Evolutionary conservation across 2,797 vertebrate species (phyloP).

Genomic region (Hyperoplus immaculatus): DNA sequence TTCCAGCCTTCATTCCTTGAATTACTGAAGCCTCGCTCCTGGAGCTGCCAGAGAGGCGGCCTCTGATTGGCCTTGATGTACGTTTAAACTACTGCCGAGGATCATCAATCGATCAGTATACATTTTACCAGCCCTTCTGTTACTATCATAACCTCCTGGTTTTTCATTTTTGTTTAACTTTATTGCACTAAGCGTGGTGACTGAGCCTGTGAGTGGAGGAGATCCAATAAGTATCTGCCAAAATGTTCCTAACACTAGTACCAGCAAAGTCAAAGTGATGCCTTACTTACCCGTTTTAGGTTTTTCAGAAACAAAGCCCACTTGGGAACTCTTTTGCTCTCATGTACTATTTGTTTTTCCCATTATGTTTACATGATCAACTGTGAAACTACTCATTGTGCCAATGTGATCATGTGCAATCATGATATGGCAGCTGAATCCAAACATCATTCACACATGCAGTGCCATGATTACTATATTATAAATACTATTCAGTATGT

Average conservation of each 20-base stretch:
- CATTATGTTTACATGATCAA: slow-evolving; percentile 22
- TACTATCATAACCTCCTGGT: slow-evolving; percentile 24
- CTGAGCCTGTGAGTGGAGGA: slow-evolving; percentile 24
- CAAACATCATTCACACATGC: slow-evolving; percentile 48
- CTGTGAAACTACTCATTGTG: slow-evolving; percentile 59
- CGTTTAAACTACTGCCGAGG: slow-evolving; percentile 5
- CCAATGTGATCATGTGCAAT: slow-evolving; percentile 41
- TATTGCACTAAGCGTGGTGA: slow-evolving; percentile 51
- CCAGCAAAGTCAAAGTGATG: slow-evolving; percentile 54
- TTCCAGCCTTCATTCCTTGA: slow-evolving; percentile 91
- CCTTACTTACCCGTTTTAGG: slow-evolving; percentile 61
- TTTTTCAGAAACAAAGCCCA: slow-evolving; percentile 39
- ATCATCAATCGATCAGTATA: slow-evolving; percentile 36
- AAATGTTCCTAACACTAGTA: slow-evolving; percentile 37
- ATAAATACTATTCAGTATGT: not conserved
- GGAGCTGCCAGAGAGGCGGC: slow-evolving; percentile 86
- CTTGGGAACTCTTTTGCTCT: slow-evolving; percentile 33
- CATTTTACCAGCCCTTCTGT: slow-evolving; percentile 45
- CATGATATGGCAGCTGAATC: slow-evolving; percentile 53
- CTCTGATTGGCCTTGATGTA: slow-evolving; percentile 47
- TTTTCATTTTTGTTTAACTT: slow-evolving; percentile 52
- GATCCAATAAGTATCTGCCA: slow-evolving; percentile 22
- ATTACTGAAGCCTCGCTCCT: slow-evolving; percentile 93
- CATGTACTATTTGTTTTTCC: slow-evolving; percentile 50
- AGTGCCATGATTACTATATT: slow-evolving; percentile 19